Evolutionary conservation across 2,888 invertebrate species (phyloP).

Genomic region (Ichneumon xanthorius): DNA sequence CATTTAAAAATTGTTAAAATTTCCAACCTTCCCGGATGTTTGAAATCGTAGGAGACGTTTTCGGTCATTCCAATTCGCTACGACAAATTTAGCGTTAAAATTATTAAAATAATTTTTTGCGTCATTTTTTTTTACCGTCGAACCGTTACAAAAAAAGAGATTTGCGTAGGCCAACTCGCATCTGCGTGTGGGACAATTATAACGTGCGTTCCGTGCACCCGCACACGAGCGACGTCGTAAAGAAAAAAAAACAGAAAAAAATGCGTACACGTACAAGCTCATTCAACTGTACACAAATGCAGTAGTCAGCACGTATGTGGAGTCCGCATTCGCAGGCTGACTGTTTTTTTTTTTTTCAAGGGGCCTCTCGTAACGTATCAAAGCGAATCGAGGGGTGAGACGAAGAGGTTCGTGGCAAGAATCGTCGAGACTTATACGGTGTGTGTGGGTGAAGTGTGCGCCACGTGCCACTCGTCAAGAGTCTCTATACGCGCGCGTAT

Average conservation of each 20-base stretch:
- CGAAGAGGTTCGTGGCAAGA: slow-evolving; percentile 60
- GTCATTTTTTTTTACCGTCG: not conserved
- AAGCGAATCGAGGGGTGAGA: slow-evolving; percentile 66
- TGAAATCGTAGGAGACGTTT: not conserved
- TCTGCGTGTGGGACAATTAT: slow-evolving; percentile 57
- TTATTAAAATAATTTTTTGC: not conserved
- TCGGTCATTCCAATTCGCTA: not conserved
- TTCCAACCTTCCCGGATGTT: not conserved
- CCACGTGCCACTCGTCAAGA: slow-evolving; percentile 69
- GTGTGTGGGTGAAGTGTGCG: slow-evolving; percentile 69
- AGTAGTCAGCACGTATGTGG: slow-evolving; percentile 35
- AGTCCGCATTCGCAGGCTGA: slow-evolving; percentile 66
- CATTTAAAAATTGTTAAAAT: not conserved
- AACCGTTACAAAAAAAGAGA: slow-evolving; percentile 50
- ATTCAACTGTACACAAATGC: slow-evolving; percentile 50
- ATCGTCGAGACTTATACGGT: slow-evolving; percentile 63
- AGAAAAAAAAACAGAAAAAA: slow-evolving; percentile 45
- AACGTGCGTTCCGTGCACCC: slow-evolving; percentile 53
- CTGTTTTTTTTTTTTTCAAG: slow-evolving; percentile 62
- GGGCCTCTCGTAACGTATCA: slow-evolving; percentile 65
- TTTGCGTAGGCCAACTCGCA: slow-evolving; percentile 50
- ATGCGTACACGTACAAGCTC: slow-evolving; percentile 34
- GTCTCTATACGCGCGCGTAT: slow-evolving; percentile 11
- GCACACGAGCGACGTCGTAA: slow-evolving; percentile 49
- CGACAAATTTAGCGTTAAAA: not conserved